A percentile compares a stretch with the other conserved stretches of the same genome.
Conservation (phyloP, 2,113 vertebrate species). For the Mustelus asterias region DNA sequence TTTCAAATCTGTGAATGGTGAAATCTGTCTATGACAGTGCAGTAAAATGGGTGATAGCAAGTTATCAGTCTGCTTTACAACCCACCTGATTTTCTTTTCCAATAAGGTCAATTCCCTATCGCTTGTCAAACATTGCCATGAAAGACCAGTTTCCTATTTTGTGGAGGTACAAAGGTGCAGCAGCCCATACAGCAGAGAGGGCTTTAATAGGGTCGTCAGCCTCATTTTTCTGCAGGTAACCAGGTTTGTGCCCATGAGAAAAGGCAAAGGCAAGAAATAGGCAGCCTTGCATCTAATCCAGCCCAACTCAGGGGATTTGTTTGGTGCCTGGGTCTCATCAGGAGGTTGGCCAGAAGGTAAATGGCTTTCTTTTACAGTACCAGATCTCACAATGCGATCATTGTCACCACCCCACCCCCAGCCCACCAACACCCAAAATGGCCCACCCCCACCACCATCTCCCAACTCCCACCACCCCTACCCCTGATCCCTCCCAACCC, state of each 20-base stretch:
- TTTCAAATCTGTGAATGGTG: neutral
- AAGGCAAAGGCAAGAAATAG: neutral
- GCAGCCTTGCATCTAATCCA: neutral
- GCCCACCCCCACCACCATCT: too few species aligned
- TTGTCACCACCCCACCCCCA: too few species aligned
- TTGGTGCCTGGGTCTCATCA: neutral
- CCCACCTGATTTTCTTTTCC: neutral
- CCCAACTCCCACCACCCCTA: too few species aligned
- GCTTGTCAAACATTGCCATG: neutral
- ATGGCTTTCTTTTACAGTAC: neutral
- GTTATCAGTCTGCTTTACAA: neutral
- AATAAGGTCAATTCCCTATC: neutral
- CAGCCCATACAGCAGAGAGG: neutral
- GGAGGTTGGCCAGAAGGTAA: neutral
- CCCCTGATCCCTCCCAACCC: too few species aligned
- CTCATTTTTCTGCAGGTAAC: neutral
- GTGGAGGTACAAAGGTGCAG: neutral
- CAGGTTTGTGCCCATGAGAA: neutral
- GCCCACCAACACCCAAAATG: neutral
- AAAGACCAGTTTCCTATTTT: neutral
- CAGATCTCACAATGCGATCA: neutral
- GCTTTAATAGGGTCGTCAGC: too few species aligned
- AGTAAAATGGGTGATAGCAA: neutral
- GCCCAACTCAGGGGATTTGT: neutral
- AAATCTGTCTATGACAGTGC: neutral